These are phyloP conservation scores for Rhynchonycteris naso DNA, from an alignment of 2,797 vertebrate species.

Conservation along the genomic window DNA sequence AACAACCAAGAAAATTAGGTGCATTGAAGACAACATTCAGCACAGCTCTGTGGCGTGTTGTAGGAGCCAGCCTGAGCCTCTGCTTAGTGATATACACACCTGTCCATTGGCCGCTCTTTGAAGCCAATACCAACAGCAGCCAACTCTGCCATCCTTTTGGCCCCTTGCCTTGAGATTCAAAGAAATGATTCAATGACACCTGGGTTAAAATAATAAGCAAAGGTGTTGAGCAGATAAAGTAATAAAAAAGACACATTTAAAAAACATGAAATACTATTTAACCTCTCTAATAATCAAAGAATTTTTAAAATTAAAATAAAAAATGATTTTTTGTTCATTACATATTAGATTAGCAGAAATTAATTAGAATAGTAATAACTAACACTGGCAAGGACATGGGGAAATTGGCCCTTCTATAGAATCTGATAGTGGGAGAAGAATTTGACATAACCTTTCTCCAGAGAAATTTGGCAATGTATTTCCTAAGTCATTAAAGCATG, in stretches of 20 bases:
- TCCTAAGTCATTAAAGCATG: slow-evolving; percentile 14
- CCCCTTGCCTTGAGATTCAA: slow-evolving; percentile 5
- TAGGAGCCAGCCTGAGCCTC: neutral
- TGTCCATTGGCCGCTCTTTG: neutral
- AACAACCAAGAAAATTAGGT: neutral
- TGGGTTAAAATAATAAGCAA: slow-evolving; percentile 50
- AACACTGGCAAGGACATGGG: neutral
- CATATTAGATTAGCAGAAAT: slow-evolving; percentile 21
- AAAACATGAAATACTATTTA: slow-evolving; percentile 28
- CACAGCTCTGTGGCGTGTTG: neutral
- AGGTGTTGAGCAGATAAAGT: neutral
- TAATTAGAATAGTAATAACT: neutral
- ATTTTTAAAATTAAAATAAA: neutral
- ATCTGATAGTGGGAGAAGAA: slow-evolving; percentile 4
- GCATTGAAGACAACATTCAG: neutral
- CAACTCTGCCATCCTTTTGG: neutral
- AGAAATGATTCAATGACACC: neutral
- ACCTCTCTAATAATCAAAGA: neutral
- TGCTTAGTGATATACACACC: neutral
- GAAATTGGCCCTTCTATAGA: neutral
- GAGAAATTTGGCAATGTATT: neutral
- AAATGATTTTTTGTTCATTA: neutral
- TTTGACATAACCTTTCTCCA: neutral
- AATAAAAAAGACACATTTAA: neutral
- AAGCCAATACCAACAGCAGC: neutral